A percentile compares a stretch with the other conserved stretches of the same genome.
Evolutionary conservation across 2,113 vertebrate genomes (phyloP).

Genomic region (Hylia prasina): DNA sequence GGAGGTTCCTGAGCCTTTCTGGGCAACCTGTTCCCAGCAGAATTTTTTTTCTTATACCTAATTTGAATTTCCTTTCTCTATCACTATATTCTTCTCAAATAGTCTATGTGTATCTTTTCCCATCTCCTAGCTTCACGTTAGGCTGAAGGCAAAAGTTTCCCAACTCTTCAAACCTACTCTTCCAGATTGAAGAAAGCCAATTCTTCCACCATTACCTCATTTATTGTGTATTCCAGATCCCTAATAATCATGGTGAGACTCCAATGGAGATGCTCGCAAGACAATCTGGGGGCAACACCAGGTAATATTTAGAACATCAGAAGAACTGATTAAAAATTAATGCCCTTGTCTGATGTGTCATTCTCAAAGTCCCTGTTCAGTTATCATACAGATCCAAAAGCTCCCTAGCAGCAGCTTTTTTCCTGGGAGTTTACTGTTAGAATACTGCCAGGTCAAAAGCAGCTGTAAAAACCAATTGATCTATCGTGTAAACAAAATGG

Average conservation of each 20-base stretch:
- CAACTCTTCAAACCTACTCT: background rate
- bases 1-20: background rate
- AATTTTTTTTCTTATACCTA: no score
- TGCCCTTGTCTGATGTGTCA: background rate
- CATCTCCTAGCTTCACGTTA: background rate
- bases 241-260: background rate
- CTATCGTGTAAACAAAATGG: background rate
- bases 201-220: background rate
- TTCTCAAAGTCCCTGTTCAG: background rate
- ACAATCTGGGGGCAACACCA: background rate
- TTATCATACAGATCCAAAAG: background rate
- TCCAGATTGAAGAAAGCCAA: background rate
- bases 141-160: background rate
- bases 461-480: background rate
- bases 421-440: background rate
- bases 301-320: background rate
- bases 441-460: background rate
- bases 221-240: fast-evolving
- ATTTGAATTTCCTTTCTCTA: no score
- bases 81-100: background rate
- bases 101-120: background rate
- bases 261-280: background rate
- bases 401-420: background rate
- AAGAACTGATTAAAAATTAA: background rate
- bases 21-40: background rate